Percentiles rank a stretch among this genome's conserved stretches.
Conservation (phyloP, 2,888 invertebrate genomes). For the Nymphalis urticae region DNA sequence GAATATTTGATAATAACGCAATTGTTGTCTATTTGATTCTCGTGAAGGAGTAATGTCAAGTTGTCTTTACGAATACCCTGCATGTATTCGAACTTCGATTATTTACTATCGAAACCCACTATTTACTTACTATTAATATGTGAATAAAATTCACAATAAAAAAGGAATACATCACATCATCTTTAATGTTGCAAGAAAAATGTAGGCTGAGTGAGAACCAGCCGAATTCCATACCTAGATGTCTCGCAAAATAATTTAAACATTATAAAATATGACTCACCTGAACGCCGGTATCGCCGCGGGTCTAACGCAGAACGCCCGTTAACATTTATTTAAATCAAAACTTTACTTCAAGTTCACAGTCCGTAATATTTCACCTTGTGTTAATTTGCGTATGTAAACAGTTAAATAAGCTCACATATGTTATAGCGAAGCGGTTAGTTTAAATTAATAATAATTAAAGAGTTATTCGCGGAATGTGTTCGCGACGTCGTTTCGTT, state of each 20-base stretch:
- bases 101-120: too few species aligned
- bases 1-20: too few species aligned
- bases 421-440: slow-evolving; percentile 60
- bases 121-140: too few species aligned
- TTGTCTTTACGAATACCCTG: too few species aligned
- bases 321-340: slow-evolving; percentile 52
- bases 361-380: slow-evolving; percentile 57
- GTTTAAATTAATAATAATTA: slow-evolving; percentile 49
- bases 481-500: slow-evolving; percentile 67
- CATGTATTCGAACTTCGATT: too few species aligned
- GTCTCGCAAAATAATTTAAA: slow-evolving; percentile 29
- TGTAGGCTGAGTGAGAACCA: background rate
- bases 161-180: too few species aligned
- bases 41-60: too few species aligned
- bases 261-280: slow-evolving; percentile 53
- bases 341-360: slow-evolving; percentile 55
- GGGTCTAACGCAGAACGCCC: slow-evolving; percentile 45
- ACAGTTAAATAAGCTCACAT: slow-evolving; percentile 66
- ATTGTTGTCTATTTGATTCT: too few species aligned
- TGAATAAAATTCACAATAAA: too few species aligned
- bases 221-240: slow-evolving; percentile 25
- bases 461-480: slow-evolving; percentile 51
- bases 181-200: background rate
- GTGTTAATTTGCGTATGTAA: slow-evolving; percentile 54
- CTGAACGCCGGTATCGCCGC: slow-evolving; percentile 52